Base-by-base conservation (phyloP, 2,888 invertebrate genomes). In the Drosophila monieri region DNA sequence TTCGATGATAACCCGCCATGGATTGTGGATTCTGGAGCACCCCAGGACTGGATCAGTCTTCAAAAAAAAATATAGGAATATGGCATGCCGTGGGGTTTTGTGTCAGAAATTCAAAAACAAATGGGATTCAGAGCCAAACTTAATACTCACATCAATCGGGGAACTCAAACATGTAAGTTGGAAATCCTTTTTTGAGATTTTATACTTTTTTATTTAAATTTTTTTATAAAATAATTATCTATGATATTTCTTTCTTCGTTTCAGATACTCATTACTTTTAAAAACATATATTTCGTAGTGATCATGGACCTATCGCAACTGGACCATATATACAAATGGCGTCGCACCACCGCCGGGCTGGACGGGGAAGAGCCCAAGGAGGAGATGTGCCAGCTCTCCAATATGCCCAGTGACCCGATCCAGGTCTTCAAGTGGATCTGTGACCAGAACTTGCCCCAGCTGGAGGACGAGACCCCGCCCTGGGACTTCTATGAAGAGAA, bases 391-490 rank as follows among this genome's bases (percentile, higher is more conserved):
- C 12, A 32, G 32, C 12, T 32, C 32, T 4, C 12, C 12, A 1
- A 12, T 3, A 12, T 48, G 12, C 41, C 64, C 9, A 27, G 18
- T 1, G 30, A 70, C 9, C 52, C 60, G 1, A 15, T 3, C 0
- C 27, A 75, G 4, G 44, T 68, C 0, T 70, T 77, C 10, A 6
- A 48, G 0, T 66, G 61, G 57, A 21, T 76, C 0, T 21, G 44
- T 9, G 6, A 21, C 0, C 18, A 30, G 48, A 35, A 67, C 39
- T 6, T 51, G 1, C 67, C 71, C 2, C 60, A 25, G 8, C 6
- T 78, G 8, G 67, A 74, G 35, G 75, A 76, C 6, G 78, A 78
- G 21, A 32, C 25, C 9, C 76, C 76, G 30, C 78, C 78, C 2
- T 1, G 2, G 6, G 14, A 44, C 14, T 76, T 71, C 35, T 56